A percentile compares a stretch with the other conserved stretches of the same genome.
Evolutionary conservation across 2,113 vertebrate genomes (phyloP).

Genomic region (Nerophis ophidion): DNA sequence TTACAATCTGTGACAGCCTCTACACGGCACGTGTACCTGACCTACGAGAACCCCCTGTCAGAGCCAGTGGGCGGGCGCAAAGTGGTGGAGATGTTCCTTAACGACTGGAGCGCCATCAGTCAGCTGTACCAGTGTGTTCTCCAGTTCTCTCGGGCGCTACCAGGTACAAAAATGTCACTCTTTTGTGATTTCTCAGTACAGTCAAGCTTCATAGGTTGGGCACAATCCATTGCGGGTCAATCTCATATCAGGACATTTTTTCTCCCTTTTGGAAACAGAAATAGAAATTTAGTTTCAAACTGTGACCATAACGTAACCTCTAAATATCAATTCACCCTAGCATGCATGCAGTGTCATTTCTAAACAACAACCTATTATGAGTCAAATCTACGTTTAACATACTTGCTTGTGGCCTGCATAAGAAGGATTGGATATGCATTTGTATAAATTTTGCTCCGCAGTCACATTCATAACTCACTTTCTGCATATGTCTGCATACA

Average conservation of each 20-base stretch:
- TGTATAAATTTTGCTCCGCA: no score
- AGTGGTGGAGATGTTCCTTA: slow-evolving; percentile 98
- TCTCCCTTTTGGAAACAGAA: no score
- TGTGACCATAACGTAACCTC: no score
- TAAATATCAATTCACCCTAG: no score
- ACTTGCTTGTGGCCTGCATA: no score
- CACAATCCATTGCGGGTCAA: neutral
- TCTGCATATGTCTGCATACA: no score
- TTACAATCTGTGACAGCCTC: slow-evolving; percentile 71
- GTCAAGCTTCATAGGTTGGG: neutral
- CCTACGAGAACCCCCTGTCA: slow-evolving; percentile 91
- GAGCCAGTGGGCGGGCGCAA: slow-evolving; percentile 95
- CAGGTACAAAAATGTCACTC: slow-evolving; percentile 67
- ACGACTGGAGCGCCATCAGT: slow-evolving; percentile 94
- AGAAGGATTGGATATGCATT: no score
- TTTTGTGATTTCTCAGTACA: neutral
- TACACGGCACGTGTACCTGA: slow-evolving; percentile 91
- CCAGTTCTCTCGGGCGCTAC: slow-evolving; percentile 86
- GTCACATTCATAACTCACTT: no score
- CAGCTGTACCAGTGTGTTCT: slow-evolving; percentile 94
- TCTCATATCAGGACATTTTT: neutral
- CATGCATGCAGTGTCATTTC: no score
- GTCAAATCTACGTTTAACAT: no score
- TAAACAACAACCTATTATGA: no score
- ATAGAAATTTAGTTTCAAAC: no score